Conservation (phyloP, 2,113 vertebrate species). For the Puntigrus tetrazona region DNA sequence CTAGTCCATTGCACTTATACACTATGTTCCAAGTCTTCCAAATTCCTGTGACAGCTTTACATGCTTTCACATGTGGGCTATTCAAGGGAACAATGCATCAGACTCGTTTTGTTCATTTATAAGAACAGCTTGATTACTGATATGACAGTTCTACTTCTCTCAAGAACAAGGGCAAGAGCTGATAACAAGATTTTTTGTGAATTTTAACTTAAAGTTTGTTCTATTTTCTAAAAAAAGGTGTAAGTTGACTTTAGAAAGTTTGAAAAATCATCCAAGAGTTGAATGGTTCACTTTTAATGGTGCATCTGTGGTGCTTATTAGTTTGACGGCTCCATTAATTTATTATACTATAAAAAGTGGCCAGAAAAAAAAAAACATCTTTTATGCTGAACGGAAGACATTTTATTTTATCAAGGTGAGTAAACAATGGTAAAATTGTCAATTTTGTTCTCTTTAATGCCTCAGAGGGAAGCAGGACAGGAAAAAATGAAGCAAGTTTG, state of each 20-base stretch:
- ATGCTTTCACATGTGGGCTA: too few relatives aligned
- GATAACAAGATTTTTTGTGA: background rate
- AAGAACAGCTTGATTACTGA: background rate
- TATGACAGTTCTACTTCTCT: background rate
- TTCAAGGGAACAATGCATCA: background rate
- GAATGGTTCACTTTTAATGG: background rate
- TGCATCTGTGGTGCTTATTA: background rate
- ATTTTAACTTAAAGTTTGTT: background rate
- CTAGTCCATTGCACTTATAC: background rate
- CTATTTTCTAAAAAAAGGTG: background rate
- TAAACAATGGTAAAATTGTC: background rate
- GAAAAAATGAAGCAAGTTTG: background rate
- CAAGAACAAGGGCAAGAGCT: background rate
- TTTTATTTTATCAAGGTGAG: background rate
- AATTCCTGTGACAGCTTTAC: background rate
- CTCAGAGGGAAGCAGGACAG: conserved; percentile 1
- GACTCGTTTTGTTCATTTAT: background rate
- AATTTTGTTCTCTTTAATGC: background rate
- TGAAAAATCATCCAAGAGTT: background rate
- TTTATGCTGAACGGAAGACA: background rate
- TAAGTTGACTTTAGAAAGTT: background rate
- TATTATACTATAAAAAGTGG: background rate
- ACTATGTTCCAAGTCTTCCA: background rate
- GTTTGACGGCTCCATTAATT: background rate
- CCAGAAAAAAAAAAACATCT: background rate